Base-by-base conservation (phyloP, 2,888 invertebrate species). In the Caenorhabditis angaria region DNA sequence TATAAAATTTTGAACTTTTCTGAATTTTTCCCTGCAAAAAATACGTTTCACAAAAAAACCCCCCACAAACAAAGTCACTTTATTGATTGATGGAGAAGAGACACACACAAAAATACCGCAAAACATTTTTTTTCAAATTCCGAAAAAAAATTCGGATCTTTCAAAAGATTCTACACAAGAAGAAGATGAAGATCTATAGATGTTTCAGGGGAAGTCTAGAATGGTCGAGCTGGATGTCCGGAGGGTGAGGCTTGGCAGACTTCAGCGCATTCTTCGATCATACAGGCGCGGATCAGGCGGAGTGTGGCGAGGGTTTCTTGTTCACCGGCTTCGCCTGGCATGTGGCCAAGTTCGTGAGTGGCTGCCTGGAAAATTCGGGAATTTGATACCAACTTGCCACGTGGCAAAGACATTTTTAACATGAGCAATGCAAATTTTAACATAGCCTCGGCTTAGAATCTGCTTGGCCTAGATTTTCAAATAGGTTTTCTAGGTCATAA, bases 311-410 rank as follows among this genome's bases (percentile, higher is more conserved):
- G 62, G 14, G 85, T 85, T 57, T 86, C 86, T 53, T 78, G 72
- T 56, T 86, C 86, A 12, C 86, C 86, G 18, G 83, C 86, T 65
- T 86, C 83, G 27, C 86, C 86, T n/a, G 86, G 86, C 70, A 86
- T 79, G 67, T 86, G 86, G 47, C 86, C 86, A 10, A 86, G 78
- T 65, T 86, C 83, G 73, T 87, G 86, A 6, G 84, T 84, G 47
- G 85, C 85, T n/a, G 81, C 77, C 83, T 84, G 70, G 61, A 78
- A 63, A 20, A 50, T 35, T 2, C 8, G 55, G 3, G 12, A 28
- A 29, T 14, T 60, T 14, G 5, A 57, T 57, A 27, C 1, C 20
- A 18, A 60, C n/a, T 14, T 47, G 3, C 18, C n/a, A 22, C 29
- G 22, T 10, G 10, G 20, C 3, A n/a, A n/a, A 50, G 6, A n/a